phyloP scores from a whole-genome alignment of 2,113 vertebrate genomes.

The Mobula birostris region DNA sequence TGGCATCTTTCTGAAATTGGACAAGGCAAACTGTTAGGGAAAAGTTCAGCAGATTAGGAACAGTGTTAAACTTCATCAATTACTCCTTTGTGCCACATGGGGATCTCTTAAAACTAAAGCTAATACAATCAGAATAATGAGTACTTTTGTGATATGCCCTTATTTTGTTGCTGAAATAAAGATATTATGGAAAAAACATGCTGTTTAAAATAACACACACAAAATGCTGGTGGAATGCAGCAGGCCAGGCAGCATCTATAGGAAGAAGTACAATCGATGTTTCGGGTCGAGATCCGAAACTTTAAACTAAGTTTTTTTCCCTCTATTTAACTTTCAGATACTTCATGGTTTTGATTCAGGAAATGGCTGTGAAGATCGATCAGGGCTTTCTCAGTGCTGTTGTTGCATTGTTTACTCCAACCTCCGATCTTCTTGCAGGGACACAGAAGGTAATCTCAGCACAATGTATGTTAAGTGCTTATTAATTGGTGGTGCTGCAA shows the following conservation, averaged over 20 bases:
- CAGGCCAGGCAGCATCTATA: too few relatives aligned
- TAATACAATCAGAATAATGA: neutral
- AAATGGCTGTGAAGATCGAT: constrained; percentile 94
- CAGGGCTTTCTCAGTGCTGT: constrained; percentile 82
- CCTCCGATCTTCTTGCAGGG: constrained; percentile 59
- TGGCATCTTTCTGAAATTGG: too few relatives aligned
- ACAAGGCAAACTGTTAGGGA: too few relatives aligned
- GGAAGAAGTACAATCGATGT: too few relatives aligned
- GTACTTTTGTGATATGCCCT: neutral
- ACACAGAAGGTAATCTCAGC: constrained; percentile 64
- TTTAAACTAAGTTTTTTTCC: neutral
- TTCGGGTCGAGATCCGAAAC: neutral
- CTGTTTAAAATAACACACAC: neutral
- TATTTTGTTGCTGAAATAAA: neutral
- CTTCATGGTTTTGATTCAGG: constrained; percentile 96
- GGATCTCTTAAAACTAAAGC: neutral
- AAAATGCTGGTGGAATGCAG: too few relatives aligned
- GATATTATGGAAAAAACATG: neutral
- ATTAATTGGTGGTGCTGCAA: neutral
- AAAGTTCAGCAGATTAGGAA: too few relatives aligned
- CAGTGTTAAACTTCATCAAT: too few relatives aligned
- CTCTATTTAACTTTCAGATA: constrained; percentile 61
- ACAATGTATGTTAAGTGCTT: neutral
- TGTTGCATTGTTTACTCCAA: constrained; percentile 67
- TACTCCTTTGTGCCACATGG: too few relatives aligned